A percentile compares a stretch with the other conserved stretches of the same genome.
phyloP scores from a whole-genome alignment of 2,888 invertebrate genomes.

The Epistrophe eligans region DNA sequence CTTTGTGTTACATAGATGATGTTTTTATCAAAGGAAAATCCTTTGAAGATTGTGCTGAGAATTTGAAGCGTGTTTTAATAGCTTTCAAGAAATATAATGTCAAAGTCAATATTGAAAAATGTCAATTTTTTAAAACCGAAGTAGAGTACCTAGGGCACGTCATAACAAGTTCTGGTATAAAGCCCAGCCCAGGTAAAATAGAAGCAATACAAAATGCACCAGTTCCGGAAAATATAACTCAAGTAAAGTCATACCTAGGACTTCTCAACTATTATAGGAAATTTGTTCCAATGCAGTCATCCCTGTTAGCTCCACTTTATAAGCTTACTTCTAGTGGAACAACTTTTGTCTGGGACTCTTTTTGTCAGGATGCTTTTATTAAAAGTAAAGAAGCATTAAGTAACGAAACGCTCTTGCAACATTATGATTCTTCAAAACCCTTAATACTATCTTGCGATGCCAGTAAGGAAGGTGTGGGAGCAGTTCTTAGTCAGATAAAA shows the following conservation, averaged over 20 bases:
- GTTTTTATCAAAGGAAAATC: conserved; percentile 39
- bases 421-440: conserved; percentile 5
- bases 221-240: conserved; percentile 17
- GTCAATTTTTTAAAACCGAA: conserved; percentile 22
- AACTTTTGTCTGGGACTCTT: conserved; percentile 2
- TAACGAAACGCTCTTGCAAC: conserved; percentile 27
- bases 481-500: neutral
- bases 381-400: conserved; percentile 16
- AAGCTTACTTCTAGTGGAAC: conserved; percentile 22
- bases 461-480: neutral
- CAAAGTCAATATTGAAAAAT: conserved; percentile 26
- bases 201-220: conserved; percentile 42
- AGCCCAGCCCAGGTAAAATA: conserved; percentile 33
- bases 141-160: neutral
- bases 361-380: conserved; percentile 12
- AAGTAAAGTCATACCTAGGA: conserved; percentile 45
- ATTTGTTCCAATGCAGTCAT: conserved; percentile 44
- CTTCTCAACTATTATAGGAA: conserved; percentile 47
- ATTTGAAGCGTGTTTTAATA: conserved; percentile 4
- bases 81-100: conserved; percentile 42
- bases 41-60: conserved; percentile 5
- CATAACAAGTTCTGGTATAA: conserved; percentile 34
- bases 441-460: conserved; percentile 25
- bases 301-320: conserved; percentile 27
- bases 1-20: conserved; percentile 49